Base-by-base conservation (phyloP, 1,140 invertebrate genomes). In the Drosophila micromelanica region DNA sequence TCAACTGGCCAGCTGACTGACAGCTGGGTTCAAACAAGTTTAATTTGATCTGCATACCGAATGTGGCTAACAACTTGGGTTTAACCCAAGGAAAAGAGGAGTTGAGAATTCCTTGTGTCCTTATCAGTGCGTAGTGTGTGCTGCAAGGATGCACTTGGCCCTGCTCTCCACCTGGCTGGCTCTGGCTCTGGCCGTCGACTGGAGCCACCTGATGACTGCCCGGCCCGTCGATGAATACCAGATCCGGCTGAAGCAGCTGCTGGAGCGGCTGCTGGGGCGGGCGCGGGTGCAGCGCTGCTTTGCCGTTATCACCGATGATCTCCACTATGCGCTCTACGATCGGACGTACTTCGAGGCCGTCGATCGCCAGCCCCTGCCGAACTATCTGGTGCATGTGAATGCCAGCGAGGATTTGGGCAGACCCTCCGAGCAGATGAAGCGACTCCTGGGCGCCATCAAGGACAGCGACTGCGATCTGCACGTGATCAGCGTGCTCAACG, bases 401-500 rank as follows among this genome's bases (percentile, higher is more conserved):
- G 95, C 96, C 35, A 93, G 92, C 27, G 96, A 96, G 80, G 94
- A 96, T 91, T 92, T 96, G 5, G 77, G 93, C 5, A 93, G 93
- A 1, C 95, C 96, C 1, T 93, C 93, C 52, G 93, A 91, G 61
- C 85, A 92, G 55, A 93, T 94, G 1, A 67, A 94, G 49, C 91
- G 92, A 55, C 93, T 94, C 4, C 86, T 97, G 32, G 76, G 89
- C 9, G 92, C 94, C 52, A 94, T 95, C 6, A 94, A 94, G 76
- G 93, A 92, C 73, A 93, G 94, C 15, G 94, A 95, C 13, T 97
- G 96, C 80, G 94, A 95, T 78, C 91, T 94, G 8, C 96, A 96
- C 78, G 84, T 97, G 45, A 94, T 97, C 72, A 92, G 96, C 12
- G 91, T 97, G n/a, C 91, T 95, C 1, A 96, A 96, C 92, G 96